Evolutionary conservation across 2,797 vertebrate species (phyloP).

Genomic region (Babyrousa celebensis): DNA sequence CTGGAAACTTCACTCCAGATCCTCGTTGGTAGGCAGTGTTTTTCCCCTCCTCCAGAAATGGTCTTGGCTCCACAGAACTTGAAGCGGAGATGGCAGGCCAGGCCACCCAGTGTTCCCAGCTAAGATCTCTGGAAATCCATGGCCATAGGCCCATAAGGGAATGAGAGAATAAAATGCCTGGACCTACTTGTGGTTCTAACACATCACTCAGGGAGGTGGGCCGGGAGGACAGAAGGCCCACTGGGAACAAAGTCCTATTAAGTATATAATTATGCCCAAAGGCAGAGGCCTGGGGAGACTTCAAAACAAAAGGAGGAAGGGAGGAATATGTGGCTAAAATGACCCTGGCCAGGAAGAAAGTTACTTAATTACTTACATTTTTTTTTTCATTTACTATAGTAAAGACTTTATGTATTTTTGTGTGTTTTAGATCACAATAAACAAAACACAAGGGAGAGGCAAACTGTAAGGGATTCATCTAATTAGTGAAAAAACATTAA

Average conservation of each 20-base stretch:
- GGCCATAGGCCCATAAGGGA: constrained; percentile 64
- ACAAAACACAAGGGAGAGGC: constrained; percentile 79
- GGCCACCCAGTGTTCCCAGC: constrained; percentile 77
- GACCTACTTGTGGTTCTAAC: constrained; percentile 53
- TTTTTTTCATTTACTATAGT: constrained; percentile 68
- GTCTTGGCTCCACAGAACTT: not conserved
- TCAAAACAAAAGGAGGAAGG: constrained; percentile 75
- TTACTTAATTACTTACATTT: constrained; percentile 76
- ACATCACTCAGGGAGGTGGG: constrained; percentile 71
- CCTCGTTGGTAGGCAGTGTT: constrained; percentile 78
- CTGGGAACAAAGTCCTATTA: constrained; percentile 80
- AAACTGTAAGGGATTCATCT: constrained; percentile 80
- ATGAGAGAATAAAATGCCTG: constrained; percentile 67
- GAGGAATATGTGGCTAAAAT: constrained; percentile 49
- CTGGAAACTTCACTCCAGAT: not conserved
- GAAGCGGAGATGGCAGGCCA: constrained; percentile 45
- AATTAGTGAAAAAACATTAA: constrained; percentile 83
- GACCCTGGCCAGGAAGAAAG: constrained; percentile 59
- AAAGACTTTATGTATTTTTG: constrained; percentile 72
- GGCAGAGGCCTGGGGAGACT: constrained; percentile 62
- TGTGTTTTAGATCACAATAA: constrained; percentile 80
- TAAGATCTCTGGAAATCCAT: constrained; percentile 68
- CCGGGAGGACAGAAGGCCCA: constrained; percentile 65
- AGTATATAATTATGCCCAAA: constrained; percentile 58
- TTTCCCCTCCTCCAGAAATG: constrained; percentile 50